These are phyloP conservation scores for Myopa testacea DNA, from an alignment of 2,888 invertebrate species.

Conservation along the genomic window DNA sequence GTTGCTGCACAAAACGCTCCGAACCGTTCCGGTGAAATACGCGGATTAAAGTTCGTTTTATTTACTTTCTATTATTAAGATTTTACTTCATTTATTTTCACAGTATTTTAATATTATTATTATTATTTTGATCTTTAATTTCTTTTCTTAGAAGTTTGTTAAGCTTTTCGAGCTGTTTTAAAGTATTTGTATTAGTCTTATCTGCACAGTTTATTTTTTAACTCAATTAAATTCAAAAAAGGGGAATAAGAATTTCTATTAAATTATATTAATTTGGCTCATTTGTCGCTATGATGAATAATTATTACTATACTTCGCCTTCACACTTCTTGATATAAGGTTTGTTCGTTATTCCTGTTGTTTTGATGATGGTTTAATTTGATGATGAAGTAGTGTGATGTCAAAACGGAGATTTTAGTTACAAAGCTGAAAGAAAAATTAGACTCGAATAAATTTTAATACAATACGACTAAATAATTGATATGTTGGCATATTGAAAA, in stretches of 20 bases:
- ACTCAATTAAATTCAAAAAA: slow-evolving; percentile 28
- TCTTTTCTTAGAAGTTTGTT: not conserved
- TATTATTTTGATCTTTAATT: slow-evolving; percentile 10
- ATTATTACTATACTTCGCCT: slow-evolving; percentile 22
- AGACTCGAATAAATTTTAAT: not conserved
- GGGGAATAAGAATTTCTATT: slow-evolving; percentile 16
- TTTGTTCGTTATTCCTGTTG: slow-evolving; percentile 54
- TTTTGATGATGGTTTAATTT: slow-evolving; percentile 65
- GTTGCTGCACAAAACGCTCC: not conserved
- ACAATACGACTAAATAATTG: not conserved
- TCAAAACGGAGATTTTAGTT: slow-evolving; percentile 70
- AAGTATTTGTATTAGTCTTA: slow-evolving; percentile 13
- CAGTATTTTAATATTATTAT: not conserved
- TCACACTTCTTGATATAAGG: slow-evolving; percentile 41
- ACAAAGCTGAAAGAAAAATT: slow-evolving; percentile 64
- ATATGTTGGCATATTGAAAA: no score
- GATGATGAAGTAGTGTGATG: slow-evolving; percentile 68
- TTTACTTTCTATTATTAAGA: slow-evolving; percentile 48
- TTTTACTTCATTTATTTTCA: slow-evolving; percentile 16
- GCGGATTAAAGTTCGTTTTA: slow-evolving; percentile 36
- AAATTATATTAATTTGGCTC: slow-evolving; percentile 27
- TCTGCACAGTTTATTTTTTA: slow-evolving; percentile 45
- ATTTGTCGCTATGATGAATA: slow-evolving; percentile 18
- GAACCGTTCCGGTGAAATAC: not conserved
- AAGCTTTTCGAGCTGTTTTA: slow-evolving; percentile 4